A percentile compares a stretch with the other conserved stretches of the same genome.
phyloP scores from a whole-genome alignment of 2,888 invertebrate species.

The Desoria tigrina region DNA sequence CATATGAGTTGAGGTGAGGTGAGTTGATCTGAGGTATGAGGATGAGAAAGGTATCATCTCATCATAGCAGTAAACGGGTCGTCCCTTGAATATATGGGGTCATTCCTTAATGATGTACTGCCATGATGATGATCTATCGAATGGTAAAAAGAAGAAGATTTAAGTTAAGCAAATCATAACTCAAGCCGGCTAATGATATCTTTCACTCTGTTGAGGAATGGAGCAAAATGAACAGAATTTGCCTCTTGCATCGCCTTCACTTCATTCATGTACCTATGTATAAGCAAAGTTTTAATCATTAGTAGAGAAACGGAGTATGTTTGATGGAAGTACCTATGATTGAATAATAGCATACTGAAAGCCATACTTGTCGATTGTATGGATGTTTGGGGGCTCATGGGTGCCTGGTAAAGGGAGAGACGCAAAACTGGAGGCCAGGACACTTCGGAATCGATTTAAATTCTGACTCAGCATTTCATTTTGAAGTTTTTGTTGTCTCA shows the following conservation, averaged over 20 bases:
- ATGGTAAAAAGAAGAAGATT: slow-evolving; percentile 16
- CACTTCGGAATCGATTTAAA: slow-evolving; percentile 73
- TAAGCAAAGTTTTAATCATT: no score
- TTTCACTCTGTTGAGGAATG: slow-evolving; percentile 64
- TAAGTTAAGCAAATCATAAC: slow-evolving; percentile 56
- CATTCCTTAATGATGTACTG: slow-evolving; percentile 5
- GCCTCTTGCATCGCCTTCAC: slow-evolving; percentile 67
- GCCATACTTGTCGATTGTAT: slow-evolving; percentile 76
- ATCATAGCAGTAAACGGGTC: slow-evolving; percentile 8
- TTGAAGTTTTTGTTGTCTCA: slow-evolving; percentile 77
- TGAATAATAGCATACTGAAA: no score
- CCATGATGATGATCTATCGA: slow-evolving; percentile 20
- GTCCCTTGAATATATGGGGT: slow-evolving; percentile 5
- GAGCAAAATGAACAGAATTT: slow-evolving; percentile 55
- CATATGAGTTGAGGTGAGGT: slow-evolving; percentile 6
- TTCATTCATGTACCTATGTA: slow-evolving; percentile 72
- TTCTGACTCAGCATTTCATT: slow-evolving; percentile 79
- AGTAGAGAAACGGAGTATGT: no score
- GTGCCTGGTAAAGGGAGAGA: slow-evolving; percentile 72
- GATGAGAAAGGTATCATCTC: slow-evolving; percentile 7
- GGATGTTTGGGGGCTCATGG: slow-evolving; percentile 73
- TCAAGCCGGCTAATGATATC: slow-evolving; percentile 78
- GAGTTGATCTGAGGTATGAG: slow-evolving; percentile 9
- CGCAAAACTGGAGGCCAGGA: slow-evolving; percentile 71
- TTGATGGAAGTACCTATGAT: no score